Evolutionary conservation across 2,888 invertebrate species (phyloP), one percentile per base, ranked within the genome.

Genomic region (Phrixothrix hirtus): DNA sequence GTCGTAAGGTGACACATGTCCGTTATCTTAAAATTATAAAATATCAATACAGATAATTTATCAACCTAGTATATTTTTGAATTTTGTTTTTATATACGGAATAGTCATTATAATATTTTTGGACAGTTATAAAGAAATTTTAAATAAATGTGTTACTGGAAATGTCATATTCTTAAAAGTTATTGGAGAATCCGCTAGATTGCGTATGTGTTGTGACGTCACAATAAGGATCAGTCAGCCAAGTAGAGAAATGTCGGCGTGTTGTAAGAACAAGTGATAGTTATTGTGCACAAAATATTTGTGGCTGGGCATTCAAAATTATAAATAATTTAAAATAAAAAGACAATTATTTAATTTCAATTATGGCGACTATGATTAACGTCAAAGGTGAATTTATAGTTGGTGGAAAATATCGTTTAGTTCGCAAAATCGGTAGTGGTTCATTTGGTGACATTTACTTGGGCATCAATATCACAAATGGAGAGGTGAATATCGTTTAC

Each of bases 401-500:
- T 77, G 92, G 91, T 76, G 91, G 90, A 72, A 94, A 91, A 81
- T 97, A 95, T 82, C 88, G 95, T 77, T 84, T 97, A 73, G 88
- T 95, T 75, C 86, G 95, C 69, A 96, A 95, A 86, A 95, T 98
- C 77, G 95, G 98, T 72, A 95, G 95, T 79, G 99, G 99, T 67
- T 98, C 98, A 63, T 99, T 99, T 77, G 99, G 99, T 73, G 98
- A 98, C 81, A 98, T 99, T 78, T 98, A 94, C 81, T 83, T 98
- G 77, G 97, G 92, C 64, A 89, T 92, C 81, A 90, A 92, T 81
- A 85, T 89, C 75, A 83, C 86, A 75, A 92, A 89, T 82, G 92
- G 92, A 77, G 93, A 92, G 86, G 89, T 89, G 81, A 83, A 77
- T 77, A 57, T 50, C 38, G 34, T 31, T 34, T 44, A 37, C 57